Percentiles rank a stretch among this genome's conserved stretches.
phyloP scores from a whole-genome alignment of 2,113 vertebrate species.

The Symphodus melops region DNA sequence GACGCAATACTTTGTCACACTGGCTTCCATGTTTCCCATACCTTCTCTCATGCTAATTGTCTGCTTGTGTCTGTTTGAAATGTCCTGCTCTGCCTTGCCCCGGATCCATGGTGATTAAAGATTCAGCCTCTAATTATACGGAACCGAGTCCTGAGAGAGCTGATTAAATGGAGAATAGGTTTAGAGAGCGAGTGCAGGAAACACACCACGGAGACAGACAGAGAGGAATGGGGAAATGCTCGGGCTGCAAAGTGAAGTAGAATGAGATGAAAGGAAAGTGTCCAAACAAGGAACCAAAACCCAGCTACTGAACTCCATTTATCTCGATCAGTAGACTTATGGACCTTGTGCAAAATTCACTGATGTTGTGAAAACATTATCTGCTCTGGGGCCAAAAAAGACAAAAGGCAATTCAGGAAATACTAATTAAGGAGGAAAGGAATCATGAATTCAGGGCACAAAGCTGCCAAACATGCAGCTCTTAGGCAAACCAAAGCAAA shows the following conservation, averaged over 20 bases:
- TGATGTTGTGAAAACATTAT: not conserved
- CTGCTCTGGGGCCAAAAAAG: not conserved
- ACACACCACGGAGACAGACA: conserved; percentile 21
- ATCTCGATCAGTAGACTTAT: not conserved
- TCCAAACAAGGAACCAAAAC: not conserved
- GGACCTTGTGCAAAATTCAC: not conserved
- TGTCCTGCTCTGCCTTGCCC: conserved; percentile 33
- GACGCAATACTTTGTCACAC: not conserved
- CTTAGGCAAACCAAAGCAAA: not conserved
- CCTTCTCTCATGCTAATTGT: conserved; percentile 5
- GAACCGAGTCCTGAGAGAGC: conserved; percentile 62
- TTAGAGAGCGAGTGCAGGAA: conserved; percentile 38
- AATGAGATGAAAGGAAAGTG: conserved; percentile 27
- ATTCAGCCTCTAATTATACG: conserved; percentile 70
- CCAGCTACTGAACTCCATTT: conserved; percentile 1
- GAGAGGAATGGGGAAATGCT: conserved; percentile 13
- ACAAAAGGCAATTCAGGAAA: not conserved
- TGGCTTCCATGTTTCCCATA: not conserved
- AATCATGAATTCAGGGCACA: not conserved
- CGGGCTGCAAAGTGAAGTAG: not conserved
- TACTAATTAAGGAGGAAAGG: conserved; percentile 4
- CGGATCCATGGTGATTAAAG: conserved; percentile 67
- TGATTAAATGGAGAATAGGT: conserved; percentile 68
- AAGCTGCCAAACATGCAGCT: not conserved
- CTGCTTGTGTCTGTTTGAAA: conserved; percentile 32